phyloP scores from a whole-genome alignment of 2,888 invertebrate species.

The Erpobdella octoculata region DNA sequence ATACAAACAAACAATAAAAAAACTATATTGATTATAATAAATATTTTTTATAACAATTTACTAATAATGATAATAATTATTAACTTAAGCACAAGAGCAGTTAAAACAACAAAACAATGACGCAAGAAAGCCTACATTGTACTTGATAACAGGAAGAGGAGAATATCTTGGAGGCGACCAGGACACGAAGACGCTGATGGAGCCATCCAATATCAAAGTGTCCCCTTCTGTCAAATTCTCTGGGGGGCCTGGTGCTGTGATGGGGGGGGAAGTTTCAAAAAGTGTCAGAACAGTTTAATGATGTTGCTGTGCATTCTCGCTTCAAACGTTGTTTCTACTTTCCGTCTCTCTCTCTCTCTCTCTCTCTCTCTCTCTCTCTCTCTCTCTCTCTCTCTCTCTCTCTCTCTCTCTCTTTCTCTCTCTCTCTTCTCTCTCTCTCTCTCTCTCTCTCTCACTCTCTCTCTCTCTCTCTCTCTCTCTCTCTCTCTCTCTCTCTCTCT shows the following conservation, averaged over 20 bases:
- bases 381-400: neutral
- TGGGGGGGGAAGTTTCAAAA: too few relatives aligned
- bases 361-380: neutral
- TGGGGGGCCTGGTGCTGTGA: conserved; percentile 42
- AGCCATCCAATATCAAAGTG: conserved; percentile 41
- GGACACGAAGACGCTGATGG: conserved; percentile 43
- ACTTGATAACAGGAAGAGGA: conserved; percentile 45
- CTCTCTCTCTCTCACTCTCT: neutral
- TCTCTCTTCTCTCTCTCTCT: neutral
- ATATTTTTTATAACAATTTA: too few relatives aligned
- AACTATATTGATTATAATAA: too few relatives aligned
- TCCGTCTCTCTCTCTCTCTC: neutral
- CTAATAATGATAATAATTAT: too few relatives aligned
- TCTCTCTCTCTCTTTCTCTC: neutral
- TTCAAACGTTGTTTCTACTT: too few relatives aligned
- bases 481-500: neutral
- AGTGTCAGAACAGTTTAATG: too few relatives aligned
- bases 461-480: neutral
- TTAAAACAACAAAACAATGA: too few relatives aligned
- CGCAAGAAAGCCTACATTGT: conserved; percentile 42
- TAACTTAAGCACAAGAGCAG: too few relatives aligned
- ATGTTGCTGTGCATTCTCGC: too few relatives aligned
- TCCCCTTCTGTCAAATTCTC: conserved; percentile 44
- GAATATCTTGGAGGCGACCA: conserved; percentile 45
- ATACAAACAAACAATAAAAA: too few relatives aligned